Evolutionary conservation across 2,888 invertebrate genomes (phyloP).

Genomic region (Cataglyphis cursor): DNA sequence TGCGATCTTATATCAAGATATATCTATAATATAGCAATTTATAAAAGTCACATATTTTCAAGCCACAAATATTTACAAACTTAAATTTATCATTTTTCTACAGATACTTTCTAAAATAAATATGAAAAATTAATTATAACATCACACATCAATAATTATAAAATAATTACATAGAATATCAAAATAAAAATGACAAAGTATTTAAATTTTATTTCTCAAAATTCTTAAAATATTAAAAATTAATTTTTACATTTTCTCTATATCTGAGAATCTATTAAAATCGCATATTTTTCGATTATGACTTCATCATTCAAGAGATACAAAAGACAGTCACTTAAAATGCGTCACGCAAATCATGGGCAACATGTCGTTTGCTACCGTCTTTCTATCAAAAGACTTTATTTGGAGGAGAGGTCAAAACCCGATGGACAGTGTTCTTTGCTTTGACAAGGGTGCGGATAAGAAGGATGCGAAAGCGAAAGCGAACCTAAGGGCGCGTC

Average conservation of each 20-base stretch:
- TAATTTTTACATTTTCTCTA: neutral
- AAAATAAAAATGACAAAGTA: neutral
- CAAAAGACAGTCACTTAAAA: neutral
- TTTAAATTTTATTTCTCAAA: neutral
- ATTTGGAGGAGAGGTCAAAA: slow-evolving; percentile 50
- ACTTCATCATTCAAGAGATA: neutral
- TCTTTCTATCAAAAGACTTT: slow-evolving; percentile 40
- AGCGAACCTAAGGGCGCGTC: neutral
- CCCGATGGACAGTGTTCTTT: slow-evolving; percentile 53
- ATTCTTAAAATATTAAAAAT: neutral
- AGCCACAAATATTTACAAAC: neutral
- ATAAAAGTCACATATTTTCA: slow-evolving; percentile 16
- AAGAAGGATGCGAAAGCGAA: slow-evolving; percentile 28
- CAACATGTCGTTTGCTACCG: neutral
- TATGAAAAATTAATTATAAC: neutral
- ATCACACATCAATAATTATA: neutral
- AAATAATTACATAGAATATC: neutral
- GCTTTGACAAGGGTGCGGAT: slow-evolving; percentile 69
- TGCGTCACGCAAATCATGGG: neutral
- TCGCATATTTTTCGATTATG: neutral
- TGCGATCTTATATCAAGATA: neutral
- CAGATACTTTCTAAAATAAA: neutral
- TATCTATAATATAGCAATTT: neutral
- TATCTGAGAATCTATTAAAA: neutral
- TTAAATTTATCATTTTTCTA: neutral